These are phyloP conservation scores for Rhimphoctona megacephalus DNA, from an alignment of 2,888 invertebrate genomes.

Conservation along the genomic window DNA sequence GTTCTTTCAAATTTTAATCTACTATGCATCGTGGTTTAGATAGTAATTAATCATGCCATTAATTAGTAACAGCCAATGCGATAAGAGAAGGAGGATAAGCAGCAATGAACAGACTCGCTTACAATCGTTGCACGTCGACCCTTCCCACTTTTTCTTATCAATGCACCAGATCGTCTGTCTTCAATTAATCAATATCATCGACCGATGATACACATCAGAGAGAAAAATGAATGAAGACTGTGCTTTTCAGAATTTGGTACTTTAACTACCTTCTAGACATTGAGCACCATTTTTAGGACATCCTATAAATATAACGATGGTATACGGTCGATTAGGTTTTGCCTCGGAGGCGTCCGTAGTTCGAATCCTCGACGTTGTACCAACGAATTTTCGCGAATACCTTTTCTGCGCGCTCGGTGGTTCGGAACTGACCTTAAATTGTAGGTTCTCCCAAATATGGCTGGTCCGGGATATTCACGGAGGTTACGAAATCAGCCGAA, in stretches of 20 bases:
- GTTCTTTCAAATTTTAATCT: neutral
- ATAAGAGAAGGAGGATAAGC: neutral
- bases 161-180: neutral
- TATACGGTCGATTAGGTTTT: conserved; percentile 33
- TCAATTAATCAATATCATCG: neutral
- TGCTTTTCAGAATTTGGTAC: neutral
- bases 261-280: neutral
- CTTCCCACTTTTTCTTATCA: neutral
- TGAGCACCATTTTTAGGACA: neutral
- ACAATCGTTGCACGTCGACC: neutral
- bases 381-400: conserved; percentile 36
- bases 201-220: neutral
- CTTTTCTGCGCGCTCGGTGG: conserved; percentile 38
- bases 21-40: neutral
- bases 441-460: conserved; percentile 14
- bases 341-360: conserved; percentile 30
- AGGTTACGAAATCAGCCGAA: conserved; percentile 27
- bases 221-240: neutral
- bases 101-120: neutral
- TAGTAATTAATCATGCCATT: neutral
- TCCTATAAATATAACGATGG: conserved; percentile 13
- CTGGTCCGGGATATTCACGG: neutral
- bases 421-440: conserved; percentile 38
- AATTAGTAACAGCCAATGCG: neutral
- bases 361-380: conserved; percentile 13